phyloP scores from a whole-genome alignment of 2,113 vertebrate species.

The Rhinolophus sinicus region DNA sequence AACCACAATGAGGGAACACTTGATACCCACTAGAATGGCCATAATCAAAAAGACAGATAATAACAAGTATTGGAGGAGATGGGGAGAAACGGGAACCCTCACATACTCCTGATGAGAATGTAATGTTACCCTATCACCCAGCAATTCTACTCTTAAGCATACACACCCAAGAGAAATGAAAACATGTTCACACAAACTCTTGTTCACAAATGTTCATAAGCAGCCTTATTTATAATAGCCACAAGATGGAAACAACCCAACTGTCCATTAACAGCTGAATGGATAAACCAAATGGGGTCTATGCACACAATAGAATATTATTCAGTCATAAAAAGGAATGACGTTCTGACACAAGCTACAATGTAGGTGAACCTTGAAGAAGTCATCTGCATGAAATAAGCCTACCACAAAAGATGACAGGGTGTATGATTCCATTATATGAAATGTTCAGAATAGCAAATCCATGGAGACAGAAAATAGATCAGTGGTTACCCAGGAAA shows the following conservation, averaged over 20 bases:
- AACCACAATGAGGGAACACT: rapidly evolving
- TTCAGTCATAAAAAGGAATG: background rate
- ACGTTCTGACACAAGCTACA: background rate
- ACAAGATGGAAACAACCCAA: background rate
- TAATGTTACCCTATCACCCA: background rate
- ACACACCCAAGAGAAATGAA: background rate
- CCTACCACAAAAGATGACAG: background rate
- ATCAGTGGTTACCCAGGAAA: too few species aligned
- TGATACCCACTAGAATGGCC: background rate
- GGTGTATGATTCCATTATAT: rapidly evolving
- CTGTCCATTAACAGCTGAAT: background rate
- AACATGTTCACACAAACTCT: background rate
- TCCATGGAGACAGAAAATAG: background rate
- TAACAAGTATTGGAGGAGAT: background rate
- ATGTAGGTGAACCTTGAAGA: background rate
- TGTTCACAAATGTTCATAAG: background rate
- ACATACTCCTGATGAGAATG: background rate
- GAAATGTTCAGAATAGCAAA: background rate
- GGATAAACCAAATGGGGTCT: background rate
- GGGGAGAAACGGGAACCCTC: background rate
- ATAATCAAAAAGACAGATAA: background rate
- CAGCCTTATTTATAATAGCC: background rate
- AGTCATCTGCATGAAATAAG: background rate
- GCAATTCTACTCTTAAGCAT: too few species aligned
- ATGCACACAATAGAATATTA: background rate